These are phyloP conservation scores for Syrista parreyssii DNA, from an alignment of 2,888 invertebrate species.

Conservation along the genomic window DNA sequence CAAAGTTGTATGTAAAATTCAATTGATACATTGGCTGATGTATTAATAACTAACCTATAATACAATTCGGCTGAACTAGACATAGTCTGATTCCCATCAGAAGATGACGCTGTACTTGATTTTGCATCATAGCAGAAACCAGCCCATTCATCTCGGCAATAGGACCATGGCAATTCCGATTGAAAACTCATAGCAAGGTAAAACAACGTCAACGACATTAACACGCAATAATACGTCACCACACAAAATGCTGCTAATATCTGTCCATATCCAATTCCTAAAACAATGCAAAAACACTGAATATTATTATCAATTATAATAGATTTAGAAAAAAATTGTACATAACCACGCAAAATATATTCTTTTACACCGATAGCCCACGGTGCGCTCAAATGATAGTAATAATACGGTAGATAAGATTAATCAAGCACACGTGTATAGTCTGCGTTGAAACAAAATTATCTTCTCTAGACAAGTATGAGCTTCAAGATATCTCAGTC, in stretches of 20 bases:
- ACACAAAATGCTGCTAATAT: slow-evolving; percentile 63
- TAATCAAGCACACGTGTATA: too few relatives aligned
- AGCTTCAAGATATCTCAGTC: too few relatives aligned
- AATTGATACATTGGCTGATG: not conserved
- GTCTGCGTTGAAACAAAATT: too few relatives aligned
- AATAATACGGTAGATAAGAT: too few relatives aligned
- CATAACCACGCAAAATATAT: too few relatives aligned
- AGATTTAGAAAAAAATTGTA: too few relatives aligned
- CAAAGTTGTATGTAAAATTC: not conserved
- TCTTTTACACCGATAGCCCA: too few relatives aligned
- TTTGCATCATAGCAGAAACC: slow-evolving; percentile 43
- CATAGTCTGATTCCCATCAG: slow-evolving; percentile 14
- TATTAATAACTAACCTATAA: slow-evolving; percentile 47
- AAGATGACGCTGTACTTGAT: not conserved
- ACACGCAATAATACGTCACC: slow-evolving; percentile 66
- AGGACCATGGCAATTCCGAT: slow-evolving; percentile 66
- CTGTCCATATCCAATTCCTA: slow-evolving; percentile 67
- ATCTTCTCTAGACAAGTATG: too few relatives aligned
- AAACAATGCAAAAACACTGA: not conserved
- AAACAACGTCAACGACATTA: slow-evolving; percentile 67
- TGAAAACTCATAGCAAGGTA: slow-evolving; percentile 67
- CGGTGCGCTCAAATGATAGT: too few relatives aligned
- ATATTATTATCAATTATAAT: too few relatives aligned
- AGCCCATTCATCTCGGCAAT: slow-evolving; percentile 61
- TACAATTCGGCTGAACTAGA: slow-evolving; percentile 56